Base-by-base conservation (phyloP, 1,140 invertebrate genomes). In the Bombus waltoni region DNA sequence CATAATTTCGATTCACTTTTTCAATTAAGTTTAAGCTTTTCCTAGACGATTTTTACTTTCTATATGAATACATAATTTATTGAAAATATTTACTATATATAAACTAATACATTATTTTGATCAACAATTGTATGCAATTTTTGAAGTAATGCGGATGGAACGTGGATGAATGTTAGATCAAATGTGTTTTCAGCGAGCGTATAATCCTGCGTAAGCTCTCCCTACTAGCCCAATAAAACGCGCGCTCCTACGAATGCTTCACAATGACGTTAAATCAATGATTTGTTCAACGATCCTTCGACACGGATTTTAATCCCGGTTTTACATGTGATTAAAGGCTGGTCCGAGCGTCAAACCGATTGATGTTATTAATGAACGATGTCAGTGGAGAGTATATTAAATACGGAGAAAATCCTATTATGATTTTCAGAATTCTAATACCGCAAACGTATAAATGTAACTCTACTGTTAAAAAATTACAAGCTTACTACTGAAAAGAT, bases 201-300 rank as follows among this genome's bases (percentile, higher is more conserved):
- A 91, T 93, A 93, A 93, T 93, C 92, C 92, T 78, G 89, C 83
- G 77, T 93, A 92, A 92, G 87, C 91, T 90, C 82, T 74, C 89
- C 91, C 90, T 88, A 89, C 73, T 66, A 83, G 81, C 65, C 79
- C 77, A 92, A 91, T 92, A 89, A 92, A 90, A 92, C 80, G 75
- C 59, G 80, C 44, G 72, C 71, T 79, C 53, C 77, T 82, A 44
- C 84, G 83, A 90, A 85, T 44, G 84, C 57, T 87, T 87, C 74
- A 87, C 90, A 90, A 88, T 85, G 65, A 83, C 80, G 85, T 71
- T 83, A 91, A 92, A 92, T 93, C 91, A 91, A 88, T 88, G 89
- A 91, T 91, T 93, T 91, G 89, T 85, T 66, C 89, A 85, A 75
- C 74, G 42, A 73, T 83, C 57, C 84, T 86, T 78, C 75, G 66